Base-by-base conservation (phyloP, 2,888 invertebrate species). In the Rhagonycha fulva region DNA sequence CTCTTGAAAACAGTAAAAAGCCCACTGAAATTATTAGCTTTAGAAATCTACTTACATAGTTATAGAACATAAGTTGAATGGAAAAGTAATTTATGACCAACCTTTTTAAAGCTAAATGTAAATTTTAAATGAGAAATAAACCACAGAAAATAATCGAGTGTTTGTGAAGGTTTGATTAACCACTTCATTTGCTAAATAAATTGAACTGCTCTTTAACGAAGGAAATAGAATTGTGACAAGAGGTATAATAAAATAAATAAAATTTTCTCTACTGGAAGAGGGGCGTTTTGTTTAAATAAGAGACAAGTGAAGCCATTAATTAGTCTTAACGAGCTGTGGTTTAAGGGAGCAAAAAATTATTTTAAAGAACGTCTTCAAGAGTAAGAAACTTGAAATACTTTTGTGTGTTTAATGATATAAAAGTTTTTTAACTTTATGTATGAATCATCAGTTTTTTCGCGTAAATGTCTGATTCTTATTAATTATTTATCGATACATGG, bases 291-390 rank as follows among this genome's bases (percentile, higher is more conserved):
- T 81, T 77, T 79, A 79, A 77, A 82, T 82, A 81, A 81, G 80
- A 79, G 72, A 81, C 75, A 78, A 79, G 78, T 76, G 81, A 80
- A 81, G 81, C 82, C 80, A 81, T 82, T 84, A 84, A 84, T 84
- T 83, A 83, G 82, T 69, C 80, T 81, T 82, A 84, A 84, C 82
- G 83, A 84, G 81, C 84, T 81, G 82, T 82, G 83, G 82, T 80
- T 80, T 70, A 66, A 62, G 24, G 60, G 60, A 68, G 68, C 24
- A 71, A 75, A 75, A 70, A 76, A 72, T 63, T 76, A 32, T 47
- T 72, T 72, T 66, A 32, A 66, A 60, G 62, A 60, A 23, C 61
- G 30, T 24, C 72, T 67, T 19, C 68, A n/a, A 32, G 68, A 69
- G 83, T 80, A 78, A 75, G 78, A 80, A 77, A 75, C 24, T 30